A percentile compares a stretch with the other conserved stretches of the same genome.
These are phyloP conservation scores for Homarus americanus DNA, from an alignment of 1,140 invertebrate species.

Conservation along the genomic window DNA sequence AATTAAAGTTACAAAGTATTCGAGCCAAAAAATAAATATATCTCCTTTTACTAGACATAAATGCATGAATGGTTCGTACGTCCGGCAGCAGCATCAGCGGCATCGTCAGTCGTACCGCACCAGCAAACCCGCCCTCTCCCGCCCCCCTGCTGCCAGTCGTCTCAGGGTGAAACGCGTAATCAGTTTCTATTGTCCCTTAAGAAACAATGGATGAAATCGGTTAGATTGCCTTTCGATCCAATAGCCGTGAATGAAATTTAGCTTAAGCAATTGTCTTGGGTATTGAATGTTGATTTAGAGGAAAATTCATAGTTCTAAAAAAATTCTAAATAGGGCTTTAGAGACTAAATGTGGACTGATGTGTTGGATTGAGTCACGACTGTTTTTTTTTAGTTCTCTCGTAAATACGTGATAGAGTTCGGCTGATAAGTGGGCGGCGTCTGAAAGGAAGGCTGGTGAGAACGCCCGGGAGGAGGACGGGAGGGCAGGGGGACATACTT, in stretches of 20 bases:
- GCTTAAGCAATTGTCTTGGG: conserved; percentile 31
- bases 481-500: too few relatives aligned
- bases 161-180: conserved; percentile 28
- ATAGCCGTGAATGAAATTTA: conserved; percentile 32
- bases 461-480: too few relatives aligned
- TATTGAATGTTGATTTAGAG: conserved; percentile 46
- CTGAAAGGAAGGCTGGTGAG: too few relatives aligned
- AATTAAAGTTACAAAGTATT: too few relatives aligned
- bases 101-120: too few relatives aligned
- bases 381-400: background rate
- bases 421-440: too few relatives aligned
- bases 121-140: too few relatives aligned
- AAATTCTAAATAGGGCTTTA: background rate
- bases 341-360: background rate
- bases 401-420: background rate
- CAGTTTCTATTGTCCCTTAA: conserved; percentile 54
- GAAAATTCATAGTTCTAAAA: conserved; percentile 8
- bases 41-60: too few relatives aligned
- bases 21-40: too few relatives aligned
- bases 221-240: conserved; percentile 40
- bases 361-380: background rate
- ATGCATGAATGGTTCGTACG: too few relatives aligned
- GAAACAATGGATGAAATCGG: conserved; percentile 54
- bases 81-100: too few relatives aligned
- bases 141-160: background rate